These are phyloP conservation scores for Procambarus virginalis DNA, from an alignment of 1,140 invertebrate genomes.

Conservation along the genomic window DNA sequence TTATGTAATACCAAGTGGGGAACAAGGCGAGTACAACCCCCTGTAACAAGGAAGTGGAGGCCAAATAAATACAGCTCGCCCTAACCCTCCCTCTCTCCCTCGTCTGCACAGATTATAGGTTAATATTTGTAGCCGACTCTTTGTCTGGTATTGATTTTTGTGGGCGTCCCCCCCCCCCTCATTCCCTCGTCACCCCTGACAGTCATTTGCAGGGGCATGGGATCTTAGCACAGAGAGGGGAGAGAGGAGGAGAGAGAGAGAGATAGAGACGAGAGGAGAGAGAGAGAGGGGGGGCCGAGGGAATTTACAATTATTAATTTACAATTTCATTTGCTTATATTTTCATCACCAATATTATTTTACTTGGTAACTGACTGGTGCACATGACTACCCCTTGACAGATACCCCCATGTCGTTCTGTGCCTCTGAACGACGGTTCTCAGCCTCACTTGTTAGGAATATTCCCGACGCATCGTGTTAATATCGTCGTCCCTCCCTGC, in stretches of 20 bases:
- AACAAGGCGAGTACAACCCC: neutral
- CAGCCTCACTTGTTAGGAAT: neutral
- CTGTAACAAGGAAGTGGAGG: conserved; percentile 23
- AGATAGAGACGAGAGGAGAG: no score
- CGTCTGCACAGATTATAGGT: conserved; percentile 64
- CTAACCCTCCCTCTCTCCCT: neutral
- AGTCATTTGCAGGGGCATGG: conserved; percentile 48
- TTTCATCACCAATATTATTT: no score
- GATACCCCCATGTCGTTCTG: neutral
- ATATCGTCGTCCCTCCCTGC: no score
- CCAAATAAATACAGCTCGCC: neutral
- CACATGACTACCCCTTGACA: no score
- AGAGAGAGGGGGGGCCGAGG: no score
- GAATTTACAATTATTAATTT: no score
- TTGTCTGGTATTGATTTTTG: conserved; percentile 66
- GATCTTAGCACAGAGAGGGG: neutral
- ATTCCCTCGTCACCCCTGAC: neutral
- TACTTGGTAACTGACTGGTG: no score
- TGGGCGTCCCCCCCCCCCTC: neutral
- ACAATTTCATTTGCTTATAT: no score
- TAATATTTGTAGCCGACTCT: conserved; percentile 66
- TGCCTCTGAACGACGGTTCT: conserved; percentile 17
- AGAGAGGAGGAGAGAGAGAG: neutral
- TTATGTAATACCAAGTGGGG: neutral
- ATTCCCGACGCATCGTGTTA: no score